Percentiles rank a stretch among this genome's conserved stretches.
phyloP scores from a whole-genome alignment of 2,888 invertebrate species.

The Tanypteryx hageni region DNA sequence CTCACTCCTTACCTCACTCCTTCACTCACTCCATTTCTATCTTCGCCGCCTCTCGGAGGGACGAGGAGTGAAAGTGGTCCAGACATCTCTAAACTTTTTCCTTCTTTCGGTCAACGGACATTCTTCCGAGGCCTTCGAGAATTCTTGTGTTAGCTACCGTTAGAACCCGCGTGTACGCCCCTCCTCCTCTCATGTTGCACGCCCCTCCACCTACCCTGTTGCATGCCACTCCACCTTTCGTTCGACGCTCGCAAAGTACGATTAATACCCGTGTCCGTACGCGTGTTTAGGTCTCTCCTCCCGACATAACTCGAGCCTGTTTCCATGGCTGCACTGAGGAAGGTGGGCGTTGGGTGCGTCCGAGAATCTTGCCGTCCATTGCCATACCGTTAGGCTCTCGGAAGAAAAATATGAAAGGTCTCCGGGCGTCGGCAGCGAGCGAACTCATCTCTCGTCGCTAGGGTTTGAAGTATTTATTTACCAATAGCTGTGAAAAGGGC shows the following conservation, averaged over 20 bases:
- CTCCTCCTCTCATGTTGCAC: neutral
- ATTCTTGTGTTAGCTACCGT: slow-evolving; percentile 37
- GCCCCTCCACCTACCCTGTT: neutral
- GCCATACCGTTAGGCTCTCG: too few species aligned
- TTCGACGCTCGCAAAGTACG: neutral
- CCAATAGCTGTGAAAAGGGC: too few species aligned
- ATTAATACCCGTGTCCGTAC: neutral
- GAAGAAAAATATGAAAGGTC: too few species aligned
- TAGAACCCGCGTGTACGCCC: neutral
- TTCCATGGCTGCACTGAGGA: neutral
- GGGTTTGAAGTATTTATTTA: too few species aligned
- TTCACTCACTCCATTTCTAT: neutral
- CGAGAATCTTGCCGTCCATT: neutral
- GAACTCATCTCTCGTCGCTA: too few species aligned
- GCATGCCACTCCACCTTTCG: neutral
- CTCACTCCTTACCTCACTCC: too few species aligned
- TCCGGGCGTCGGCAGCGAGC: too few species aligned
- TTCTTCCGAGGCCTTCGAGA: neutral
- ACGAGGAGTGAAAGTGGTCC: slow-evolving; percentile 48
- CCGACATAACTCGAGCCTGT: neutral
- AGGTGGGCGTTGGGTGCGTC: neutral
- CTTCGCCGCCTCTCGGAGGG: neutral
- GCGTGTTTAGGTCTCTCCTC: neutral
- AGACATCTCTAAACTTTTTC: slow-evolving; percentile 4
- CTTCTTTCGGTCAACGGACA: slow-evolving; percentile 8